Conservation (phyloP, 1,140 invertebrate genomes). For the Diachasma alloeum region DNA sequence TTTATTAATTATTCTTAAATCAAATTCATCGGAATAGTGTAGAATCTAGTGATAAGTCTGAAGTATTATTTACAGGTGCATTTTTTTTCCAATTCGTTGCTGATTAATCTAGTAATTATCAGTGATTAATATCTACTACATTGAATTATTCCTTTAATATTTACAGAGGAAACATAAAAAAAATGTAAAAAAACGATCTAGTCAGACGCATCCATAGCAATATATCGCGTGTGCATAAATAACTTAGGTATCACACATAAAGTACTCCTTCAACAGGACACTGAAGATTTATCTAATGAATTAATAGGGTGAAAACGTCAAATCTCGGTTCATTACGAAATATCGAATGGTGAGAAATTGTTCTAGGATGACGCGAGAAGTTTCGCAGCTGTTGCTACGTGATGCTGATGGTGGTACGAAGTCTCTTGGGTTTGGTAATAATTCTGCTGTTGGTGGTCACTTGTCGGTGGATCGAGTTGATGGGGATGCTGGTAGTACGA, state of each 20-base stretch:
- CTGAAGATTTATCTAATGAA: conserved; percentile 7
- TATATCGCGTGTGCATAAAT: conserved; percentile 25
- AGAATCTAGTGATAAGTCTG: conserved; percentile 13
- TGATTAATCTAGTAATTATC: neutral
- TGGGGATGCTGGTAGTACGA: conserved; percentile 63
- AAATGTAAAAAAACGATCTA: neutral
- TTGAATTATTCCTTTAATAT: conserved; percentile 11
- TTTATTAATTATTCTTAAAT: neutral
- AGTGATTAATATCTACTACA: neutral
- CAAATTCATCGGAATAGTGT: neutral
- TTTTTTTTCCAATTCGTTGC: neutral
- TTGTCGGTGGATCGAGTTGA: conserved; percentile 54
- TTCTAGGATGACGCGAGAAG: conserved; percentile 79
- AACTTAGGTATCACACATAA: conserved; percentile 37
- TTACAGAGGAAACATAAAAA: conserved; percentile 13
- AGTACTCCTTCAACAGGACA: conserved; percentile 6
- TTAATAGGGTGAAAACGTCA: neutral
- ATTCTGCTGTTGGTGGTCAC: conserved; percentile 58
- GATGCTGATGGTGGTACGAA: conserved; percentile 80
- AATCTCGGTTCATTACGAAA: neutral
- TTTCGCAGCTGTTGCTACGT: conserved; percentile 81
- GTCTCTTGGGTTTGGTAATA: conserved; percentile 59
- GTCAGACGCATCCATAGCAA: neutral
- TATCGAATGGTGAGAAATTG: conserved; percentile 27
- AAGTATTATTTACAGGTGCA: conserved; percentile 10